A percentile compares a stretch with the other conserved stretches of the same genome.
These are phyloP conservation scores for Panurus biarmicus DNA, from an alignment of 2,113 vertebrate genomes.

Conservation along the genomic window DNA sequence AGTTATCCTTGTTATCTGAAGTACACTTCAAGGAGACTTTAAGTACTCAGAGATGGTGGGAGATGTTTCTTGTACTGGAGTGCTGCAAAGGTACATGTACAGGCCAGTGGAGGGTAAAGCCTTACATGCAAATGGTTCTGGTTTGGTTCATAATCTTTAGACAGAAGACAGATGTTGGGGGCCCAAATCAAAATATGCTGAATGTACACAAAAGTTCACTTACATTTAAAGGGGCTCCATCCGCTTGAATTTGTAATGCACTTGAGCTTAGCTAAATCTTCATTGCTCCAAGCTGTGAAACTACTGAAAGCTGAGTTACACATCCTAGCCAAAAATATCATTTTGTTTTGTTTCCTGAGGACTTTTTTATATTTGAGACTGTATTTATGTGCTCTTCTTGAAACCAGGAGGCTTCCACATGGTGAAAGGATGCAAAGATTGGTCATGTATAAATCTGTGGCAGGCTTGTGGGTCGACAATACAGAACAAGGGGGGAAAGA, in stretches of 20 bases:
- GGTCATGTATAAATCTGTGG: background rate
- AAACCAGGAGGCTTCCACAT: background rate
- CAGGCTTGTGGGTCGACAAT: background rate
- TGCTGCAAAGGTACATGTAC: rapidly evolving
- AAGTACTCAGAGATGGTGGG: background rate
- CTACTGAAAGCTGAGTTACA: background rate
- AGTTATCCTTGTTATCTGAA: background rate
- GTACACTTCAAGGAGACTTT: background rate
- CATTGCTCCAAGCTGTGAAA: background rate
- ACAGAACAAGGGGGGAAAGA: background rate
- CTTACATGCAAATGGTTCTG: background rate
- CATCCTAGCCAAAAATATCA: background rate
- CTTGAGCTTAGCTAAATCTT: background rate
- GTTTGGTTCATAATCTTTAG: background rate
- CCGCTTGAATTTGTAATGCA: background rate
- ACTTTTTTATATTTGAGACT: background rate
- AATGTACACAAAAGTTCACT: background rate
- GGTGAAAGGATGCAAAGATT: background rate
- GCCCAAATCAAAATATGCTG: background rate
- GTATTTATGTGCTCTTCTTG: background rate
- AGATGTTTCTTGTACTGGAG: background rate
- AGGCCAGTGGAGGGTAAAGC: background rate
- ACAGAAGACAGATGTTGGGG: background rate
- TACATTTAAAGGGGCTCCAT: background rate
- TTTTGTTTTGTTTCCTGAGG: background rate